Percentiles rank a stretch among this genome's conserved stretches.
These are phyloP conservation scores for Branchinecta lynchi DNA, from an alignment of 1,140 invertebrate genomes.

Conservation along the genomic window DNA sequence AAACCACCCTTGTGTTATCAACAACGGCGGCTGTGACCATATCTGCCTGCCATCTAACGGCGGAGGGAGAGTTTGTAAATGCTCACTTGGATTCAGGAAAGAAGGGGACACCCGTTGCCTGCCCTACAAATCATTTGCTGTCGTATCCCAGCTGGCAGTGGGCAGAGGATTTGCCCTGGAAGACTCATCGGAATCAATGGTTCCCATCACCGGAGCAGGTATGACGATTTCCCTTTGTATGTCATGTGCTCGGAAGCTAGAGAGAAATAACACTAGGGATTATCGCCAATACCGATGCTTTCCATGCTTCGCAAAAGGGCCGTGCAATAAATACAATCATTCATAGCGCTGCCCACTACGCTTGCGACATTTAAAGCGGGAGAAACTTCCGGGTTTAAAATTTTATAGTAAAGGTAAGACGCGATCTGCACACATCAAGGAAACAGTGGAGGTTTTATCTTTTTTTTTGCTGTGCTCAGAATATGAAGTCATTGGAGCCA, in stretches of 20 bases:
- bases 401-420: too few species aligned
- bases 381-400: too few species aligned
- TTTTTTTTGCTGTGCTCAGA: too few species aligned
- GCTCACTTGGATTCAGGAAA: conserved; percentile 69
- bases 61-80: conserved; percentile 57
- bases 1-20: conserved; percentile 65
- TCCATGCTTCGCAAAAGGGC: too few species aligned
- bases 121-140: conserved; percentile 71
- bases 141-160: conserved; percentile 73
- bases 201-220: conserved; percentile 71
- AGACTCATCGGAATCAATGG: conserved; percentile 76
- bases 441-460: too few species aligned
- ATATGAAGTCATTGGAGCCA: too few species aligned
- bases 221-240: conserved; percentile 13
- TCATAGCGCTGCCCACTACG: too few species aligned
- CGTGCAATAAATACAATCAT: too few species aligned
- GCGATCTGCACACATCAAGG: too few species aligned
- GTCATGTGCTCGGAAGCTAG: background rate
- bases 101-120: conserved; percentile 59
- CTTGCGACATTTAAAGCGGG: too few species aligned
- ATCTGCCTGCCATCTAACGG: conserved; percentile 67
- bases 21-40: conserved; percentile 84
- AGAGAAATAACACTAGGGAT: too few species aligned
- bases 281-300: too few species aligned
- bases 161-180: conserved; percentile 72